phyloP scores from a whole-genome alignment of 2,113 vertebrate species.

The Xyliphius kryptos region DNA sequence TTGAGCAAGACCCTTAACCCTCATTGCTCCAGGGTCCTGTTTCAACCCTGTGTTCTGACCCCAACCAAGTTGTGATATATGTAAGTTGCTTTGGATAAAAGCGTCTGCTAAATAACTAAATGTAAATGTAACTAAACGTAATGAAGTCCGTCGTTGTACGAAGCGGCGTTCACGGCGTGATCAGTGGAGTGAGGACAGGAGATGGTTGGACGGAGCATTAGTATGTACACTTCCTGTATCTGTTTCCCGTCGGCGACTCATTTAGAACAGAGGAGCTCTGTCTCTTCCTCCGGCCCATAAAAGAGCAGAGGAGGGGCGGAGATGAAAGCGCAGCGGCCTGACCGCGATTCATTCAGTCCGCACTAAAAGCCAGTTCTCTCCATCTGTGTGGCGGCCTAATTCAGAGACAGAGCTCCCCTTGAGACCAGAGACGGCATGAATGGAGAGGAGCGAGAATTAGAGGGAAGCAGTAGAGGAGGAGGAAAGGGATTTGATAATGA shows the following conservation, averaged over 20 bases:
- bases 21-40: too few species aligned
- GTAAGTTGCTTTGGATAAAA: too few species aligned
- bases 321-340: conserved; percentile 1
- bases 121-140: too few species aligned
- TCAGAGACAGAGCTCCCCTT: conserved; percentile 10
- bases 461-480: background rate
- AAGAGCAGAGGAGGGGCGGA: conserved; percentile 8
- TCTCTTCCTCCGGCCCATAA: background rate
- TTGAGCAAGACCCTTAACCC: too few species aligned
- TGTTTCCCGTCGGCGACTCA: background rate
- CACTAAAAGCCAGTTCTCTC: conserved; percentile 27
- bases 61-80: too few species aligned
- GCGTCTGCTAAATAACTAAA: too few species aligned
- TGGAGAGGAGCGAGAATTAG: conserved; percentile 4
- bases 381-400: conserved; percentile 35
- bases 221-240: background rate
- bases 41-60: too few species aligned
- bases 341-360: conserved; percentile 33
- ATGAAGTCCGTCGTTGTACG: too few species aligned
- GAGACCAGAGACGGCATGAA: conserved; percentile 18
- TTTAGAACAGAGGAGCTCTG: background rate
- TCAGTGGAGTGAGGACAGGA: too few species aligned
- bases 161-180: too few species aligned
- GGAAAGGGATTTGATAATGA: background rate
- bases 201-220: too few species aligned